Base-by-base conservation (phyloP, 2,888 invertebrate species). In the Alloscopus bannaensis region DNA sequence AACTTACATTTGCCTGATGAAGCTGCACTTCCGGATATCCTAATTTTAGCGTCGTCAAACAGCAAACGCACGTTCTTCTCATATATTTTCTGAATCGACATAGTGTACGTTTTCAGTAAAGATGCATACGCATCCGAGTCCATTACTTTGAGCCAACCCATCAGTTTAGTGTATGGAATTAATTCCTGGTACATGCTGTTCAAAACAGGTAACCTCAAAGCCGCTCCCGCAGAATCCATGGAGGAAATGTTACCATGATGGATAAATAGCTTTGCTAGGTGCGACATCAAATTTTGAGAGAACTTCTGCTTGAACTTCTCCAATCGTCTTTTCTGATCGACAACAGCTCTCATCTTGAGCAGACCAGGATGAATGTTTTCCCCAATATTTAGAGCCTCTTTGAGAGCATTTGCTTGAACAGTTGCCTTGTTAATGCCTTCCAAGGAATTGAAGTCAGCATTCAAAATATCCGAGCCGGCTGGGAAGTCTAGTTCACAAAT, bases 181-280 rank as follows among this genome's bases (percentile, higher is more conserved):
- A 99, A 91, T 88, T 97, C 96, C 75, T 93, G 92, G 89, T 98
- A 98, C 85, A 96, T 94, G 59, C 92, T 91, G 83, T 91, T 91
- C 87, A 95, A 94, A 85, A 93, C 93, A 0, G 95, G 94, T 84
- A 97, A 89, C 31, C 91, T 91, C 70, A 95, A 89, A 50, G 92
- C 92, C 2, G 81, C 76, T 0, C 79, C 64, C 18, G 72, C 50
- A 3, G 77, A 64, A 50, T 84, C 84, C 64, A 83, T 73, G 0
- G 86, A 85, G 16, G 84, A 78, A 68, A 83, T 82, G 78, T 87
- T 86, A 86, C 91, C 97, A 90, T 97, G 92, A 89, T 98, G 97
- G 87, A 97, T 96, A 86, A 99, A 96, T 66, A 96, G 91, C 90
- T 98, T 98, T 88, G 97, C 97, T 65, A 99, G 91, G 88, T 98